These are phyloP conservation scores for Pedionomus torquatus DNA, from an alignment of 2,113 vertebrate genomes.

Conservation along the genomic window DNA sequence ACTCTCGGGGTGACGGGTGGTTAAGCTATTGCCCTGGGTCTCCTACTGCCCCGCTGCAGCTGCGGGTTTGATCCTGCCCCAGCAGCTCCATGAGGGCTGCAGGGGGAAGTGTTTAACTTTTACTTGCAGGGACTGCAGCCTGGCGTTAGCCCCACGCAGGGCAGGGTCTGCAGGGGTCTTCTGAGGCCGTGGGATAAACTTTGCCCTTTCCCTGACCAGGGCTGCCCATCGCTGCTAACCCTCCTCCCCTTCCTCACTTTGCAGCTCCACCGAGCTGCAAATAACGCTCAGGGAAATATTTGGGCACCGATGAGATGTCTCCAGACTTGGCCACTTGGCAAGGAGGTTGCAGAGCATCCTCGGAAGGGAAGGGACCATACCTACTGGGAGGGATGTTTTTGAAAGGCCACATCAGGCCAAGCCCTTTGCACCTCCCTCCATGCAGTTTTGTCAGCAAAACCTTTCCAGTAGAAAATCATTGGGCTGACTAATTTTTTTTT, in stretches of 20 bases:
- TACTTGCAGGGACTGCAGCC: not conserved
- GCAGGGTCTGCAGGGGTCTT: not conserved
- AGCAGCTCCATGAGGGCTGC: not conserved
- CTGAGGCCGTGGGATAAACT: not conserved
- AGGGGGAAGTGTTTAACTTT: not conserved
- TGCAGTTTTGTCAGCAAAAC: not conserved
- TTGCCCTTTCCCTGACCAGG: not conserved
- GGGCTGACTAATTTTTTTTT: not conserved
- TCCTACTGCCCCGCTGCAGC: not conserved
- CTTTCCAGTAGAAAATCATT: not conserved
- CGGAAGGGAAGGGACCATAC: not conserved
- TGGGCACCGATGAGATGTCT: not conserved
- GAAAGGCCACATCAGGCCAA: not conserved
- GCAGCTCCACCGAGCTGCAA: not conserved
- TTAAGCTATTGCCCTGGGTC: not conserved
- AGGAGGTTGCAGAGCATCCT: not conserved
- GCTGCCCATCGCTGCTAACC: not conserved
- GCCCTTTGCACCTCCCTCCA: not conserved
- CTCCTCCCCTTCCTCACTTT: not conserved
- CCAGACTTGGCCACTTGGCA: not conserved
- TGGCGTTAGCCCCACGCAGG: not conserved
- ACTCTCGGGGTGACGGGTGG: not conserved
- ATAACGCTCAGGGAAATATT: rapidly evolving
- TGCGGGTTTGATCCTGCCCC: not conserved
- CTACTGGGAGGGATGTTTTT: not conserved